Percentiles rank a stretch among this genome's conserved stretches.
phyloP scores from a whole-genome alignment of 2,113 vertebrate genomes.

The Anoura caudifer region DNA sequence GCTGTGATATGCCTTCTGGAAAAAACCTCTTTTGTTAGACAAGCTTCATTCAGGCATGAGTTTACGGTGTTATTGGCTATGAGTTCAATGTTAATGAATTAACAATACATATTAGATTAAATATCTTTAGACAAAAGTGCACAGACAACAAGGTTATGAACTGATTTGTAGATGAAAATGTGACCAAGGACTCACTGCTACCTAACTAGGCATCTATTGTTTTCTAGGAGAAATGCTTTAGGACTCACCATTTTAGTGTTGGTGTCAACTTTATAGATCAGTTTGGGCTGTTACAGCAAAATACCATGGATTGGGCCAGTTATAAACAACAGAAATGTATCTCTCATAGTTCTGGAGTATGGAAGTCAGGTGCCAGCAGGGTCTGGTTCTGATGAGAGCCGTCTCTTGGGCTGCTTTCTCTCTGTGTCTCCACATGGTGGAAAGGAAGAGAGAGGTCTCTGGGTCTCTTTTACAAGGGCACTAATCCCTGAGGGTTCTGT shows the following conservation, averaged over 20 bases:
- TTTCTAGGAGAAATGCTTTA: neutral
- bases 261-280: neutral
- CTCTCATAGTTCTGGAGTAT: no score
- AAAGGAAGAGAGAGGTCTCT: neutral
- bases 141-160: neutral
- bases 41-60: neutral
- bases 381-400: neutral
- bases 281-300: neutral
- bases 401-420: no score
- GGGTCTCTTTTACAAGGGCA: neutral
- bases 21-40: neutral
- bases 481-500: neutral
- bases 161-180: neutral
- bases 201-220: neutral
- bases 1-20: neutral
- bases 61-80: neutral
- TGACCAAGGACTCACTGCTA: neutral
- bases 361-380: no score
- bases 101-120: neutral
- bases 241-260: neutral
- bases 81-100: neutral
- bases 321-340: neutral
- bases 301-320: neutral
- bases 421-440: neutral
- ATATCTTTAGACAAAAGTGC: neutral